Base-by-base conservation (phyloP, 2,888 invertebrate species). In the Drosophila nr. fundita region DNA sequence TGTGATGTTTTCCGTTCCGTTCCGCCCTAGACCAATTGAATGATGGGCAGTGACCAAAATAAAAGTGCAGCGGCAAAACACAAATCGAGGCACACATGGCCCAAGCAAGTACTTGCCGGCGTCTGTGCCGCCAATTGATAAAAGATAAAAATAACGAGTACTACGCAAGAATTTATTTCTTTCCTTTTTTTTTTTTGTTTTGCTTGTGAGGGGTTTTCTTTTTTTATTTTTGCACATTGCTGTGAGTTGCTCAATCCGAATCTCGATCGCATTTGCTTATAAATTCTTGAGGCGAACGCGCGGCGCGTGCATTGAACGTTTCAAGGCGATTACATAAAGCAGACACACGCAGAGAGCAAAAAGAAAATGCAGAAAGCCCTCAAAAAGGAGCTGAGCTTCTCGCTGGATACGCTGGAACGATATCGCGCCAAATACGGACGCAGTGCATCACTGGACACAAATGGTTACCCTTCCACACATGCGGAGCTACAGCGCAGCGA, bases 101-200 rank as follows among this genome's bases (percentile, higher is more conserved):
- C 67, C 68, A 58, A 75, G 65, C 24, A 32, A 67, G 66, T 55
- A 48, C 50, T 54, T 68, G 64, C 24, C 60, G 48, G 45, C 64
- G 70, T 45, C 48, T 61, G 76, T 70, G 72, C 71, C 76, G 76
- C 79, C 76, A 79, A 91, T 90, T 88, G 89, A 91, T 90, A 88
- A 89, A 88, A 82, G 90, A 90, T 86, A 89, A 86, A 90, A 90
- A 89, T 87, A 87, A 87, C 87, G 85, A 86, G 82, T 64, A 72
- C 49, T 42, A 57, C 60, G 69, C 87, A 80, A 85, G 80, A 75
- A 82, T 74, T 72, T 71, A 52, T 45, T 45, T 60, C 50, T 49
- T 45, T 45, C 34, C n/a, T 10, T 11, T 62, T 40, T 27, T 40
- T 34, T 34, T 45, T 27, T 11, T 68, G 24, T 34, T n/a, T 36